Conservation (phyloP, 2,888 invertebrate species). For the Eupithecia exiguata region DNA sequence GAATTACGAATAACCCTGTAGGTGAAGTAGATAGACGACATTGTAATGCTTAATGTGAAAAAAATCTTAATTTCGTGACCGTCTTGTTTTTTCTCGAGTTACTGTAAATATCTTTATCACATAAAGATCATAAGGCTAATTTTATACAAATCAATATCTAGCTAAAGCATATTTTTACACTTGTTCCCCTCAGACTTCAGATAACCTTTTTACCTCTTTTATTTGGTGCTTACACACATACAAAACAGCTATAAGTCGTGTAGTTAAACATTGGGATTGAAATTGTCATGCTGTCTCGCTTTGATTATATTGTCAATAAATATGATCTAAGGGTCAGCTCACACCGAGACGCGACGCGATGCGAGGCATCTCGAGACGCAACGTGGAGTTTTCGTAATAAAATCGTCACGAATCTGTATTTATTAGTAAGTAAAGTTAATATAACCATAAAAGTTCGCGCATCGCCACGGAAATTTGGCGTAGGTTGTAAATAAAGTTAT, state of each 20-base stretch:
- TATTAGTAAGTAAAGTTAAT: too few relatives aligned
- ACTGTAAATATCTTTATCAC: constrained; percentile 13
- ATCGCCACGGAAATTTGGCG: too few relatives aligned
- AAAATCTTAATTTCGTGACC: not conserved
- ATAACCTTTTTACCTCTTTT: constrained; percentile 15
- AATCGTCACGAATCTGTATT: too few relatives aligned
- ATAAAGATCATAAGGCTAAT: constrained; percentile 13
- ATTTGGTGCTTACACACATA: constrained; percentile 7
- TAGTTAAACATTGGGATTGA: not conserved
- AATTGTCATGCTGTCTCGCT: not conserved
- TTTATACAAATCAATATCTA: constrained; percentile 19
- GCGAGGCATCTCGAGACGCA: too few relatives aligned
- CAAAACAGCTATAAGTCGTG: not conserved
- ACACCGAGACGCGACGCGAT: too few relatives aligned
- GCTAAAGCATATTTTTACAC: constrained; percentile 3
- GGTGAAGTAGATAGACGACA: too few relatives aligned
- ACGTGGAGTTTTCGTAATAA: too few relatives aligned
- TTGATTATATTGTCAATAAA: not conserved
- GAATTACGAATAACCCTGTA: not conserved
- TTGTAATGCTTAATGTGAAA: not conserved
- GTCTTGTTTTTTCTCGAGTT: not conserved
- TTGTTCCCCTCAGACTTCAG: not conserved
- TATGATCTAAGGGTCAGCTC: not conserved
- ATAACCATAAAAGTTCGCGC: too few relatives aligned
- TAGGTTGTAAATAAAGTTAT: too few relatives aligned